phyloP scores from a whole-genome alignment of 1,140 invertebrate species.

The Goniozus legneri region DNA sequence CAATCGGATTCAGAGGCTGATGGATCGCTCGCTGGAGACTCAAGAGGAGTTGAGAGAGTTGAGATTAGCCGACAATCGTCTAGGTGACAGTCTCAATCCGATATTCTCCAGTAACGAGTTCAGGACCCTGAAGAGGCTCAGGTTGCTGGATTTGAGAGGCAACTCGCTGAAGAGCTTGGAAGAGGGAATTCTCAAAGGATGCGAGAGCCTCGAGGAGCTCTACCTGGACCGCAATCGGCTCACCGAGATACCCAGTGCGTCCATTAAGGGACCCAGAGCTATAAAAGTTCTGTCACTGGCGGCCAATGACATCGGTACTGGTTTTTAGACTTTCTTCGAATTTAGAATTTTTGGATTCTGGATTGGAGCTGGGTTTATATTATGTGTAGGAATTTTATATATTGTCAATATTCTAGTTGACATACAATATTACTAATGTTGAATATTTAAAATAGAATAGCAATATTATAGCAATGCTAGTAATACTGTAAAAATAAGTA shows the following conservation, averaged over 20 bases:
- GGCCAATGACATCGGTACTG: constrained; percentile 75
- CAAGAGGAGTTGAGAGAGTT: constrained; percentile 67
- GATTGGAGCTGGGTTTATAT: too few species aligned
- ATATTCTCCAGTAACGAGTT: constrained; percentile 84
- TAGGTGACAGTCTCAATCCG: constrained; percentile 85
- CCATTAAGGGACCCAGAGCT: constrained; percentile 72
- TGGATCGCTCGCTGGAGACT: constrained; percentile 70
- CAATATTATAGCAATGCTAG: too few species aligned
- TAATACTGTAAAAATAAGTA: too few species aligned
- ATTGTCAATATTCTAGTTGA: too few species aligned
- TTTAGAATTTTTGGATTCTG: too few species aligned
- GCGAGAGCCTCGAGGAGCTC: constrained; percentile 74
- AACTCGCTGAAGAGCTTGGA: constrained; percentile 79
- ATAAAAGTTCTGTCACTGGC: constrained; percentile 69
- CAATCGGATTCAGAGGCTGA: constrained; percentile 75
- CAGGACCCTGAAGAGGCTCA: constrained; percentile 69
- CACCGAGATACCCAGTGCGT: constrained; percentile 67
- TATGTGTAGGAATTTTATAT: too few species aligned
- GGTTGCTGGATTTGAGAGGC: constrained; percentile 70
- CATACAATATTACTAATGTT: too few species aligned
- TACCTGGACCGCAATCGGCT: constrained; percentile 78
- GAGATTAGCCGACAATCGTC: constrained; percentile 71
- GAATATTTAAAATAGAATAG: too few species aligned
- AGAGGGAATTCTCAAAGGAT: constrained; percentile 81
- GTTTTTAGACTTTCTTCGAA: too few species aligned